phyloP scores from a whole-genome alignment of 2,113 vertebrate species.

The Steatornis caripensis region DNA sequence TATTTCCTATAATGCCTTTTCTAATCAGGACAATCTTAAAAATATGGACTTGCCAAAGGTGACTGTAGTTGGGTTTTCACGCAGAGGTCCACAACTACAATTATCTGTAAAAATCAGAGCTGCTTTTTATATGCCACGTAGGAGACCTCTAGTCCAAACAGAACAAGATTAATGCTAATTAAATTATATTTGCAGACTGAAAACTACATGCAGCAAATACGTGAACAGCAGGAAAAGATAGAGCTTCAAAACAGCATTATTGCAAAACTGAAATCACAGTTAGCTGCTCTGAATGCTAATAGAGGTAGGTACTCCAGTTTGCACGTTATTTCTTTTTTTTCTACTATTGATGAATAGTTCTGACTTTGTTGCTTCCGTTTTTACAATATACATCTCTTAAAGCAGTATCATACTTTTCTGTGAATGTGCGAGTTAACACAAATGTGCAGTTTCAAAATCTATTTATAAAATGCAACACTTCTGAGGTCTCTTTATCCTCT shows the following conservation, averaged over 20 bases:
- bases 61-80: neutral
- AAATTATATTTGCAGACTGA: constrained; percentile 84
- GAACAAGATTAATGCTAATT: constrained; percentile 60
- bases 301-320: constrained; percentile 71
- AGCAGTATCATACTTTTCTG: constrained; percentile 27
- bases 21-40: neutral
- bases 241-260: constrained; percentile 84
- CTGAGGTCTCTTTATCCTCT: constrained; percentile 22
- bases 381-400: constrained; percentile 41
- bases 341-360: constrained; percentile 29
- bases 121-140: constrained; percentile 1
- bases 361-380: constrained; percentile 40
- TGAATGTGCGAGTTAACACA: constrained; percentile 47
- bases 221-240: constrained; percentile 88
- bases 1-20: neutral
- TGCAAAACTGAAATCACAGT: constrained; percentile 78
- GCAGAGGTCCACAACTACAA: neutral
- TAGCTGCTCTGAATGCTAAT: constrained; percentile 68
- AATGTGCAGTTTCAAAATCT: constrained; percentile 43
- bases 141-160: constrained; percentile 4
- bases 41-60: neutral
- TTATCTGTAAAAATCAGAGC: neutral
- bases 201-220: constrained; percentile 85
- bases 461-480: constrained; percentile 56
- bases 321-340: constrained; percentile 20